Percentiles rank a stretch among this genome's conserved stretches.
Conservation (phyloP, 2,113 vertebrate species). For the Brachionichthys hirsutus region DNA sequence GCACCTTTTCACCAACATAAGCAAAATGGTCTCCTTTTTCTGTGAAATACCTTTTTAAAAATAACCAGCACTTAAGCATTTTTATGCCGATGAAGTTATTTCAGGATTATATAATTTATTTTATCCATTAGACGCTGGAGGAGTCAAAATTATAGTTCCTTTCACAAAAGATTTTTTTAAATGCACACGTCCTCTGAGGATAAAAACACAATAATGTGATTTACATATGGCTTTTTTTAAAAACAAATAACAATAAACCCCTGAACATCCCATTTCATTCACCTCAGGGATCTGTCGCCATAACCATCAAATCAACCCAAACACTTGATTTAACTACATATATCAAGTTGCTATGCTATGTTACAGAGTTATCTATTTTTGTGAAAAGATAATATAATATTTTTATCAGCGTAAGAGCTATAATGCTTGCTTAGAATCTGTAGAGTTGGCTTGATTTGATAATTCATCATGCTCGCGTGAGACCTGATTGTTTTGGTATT, state of each 20-base stretch:
- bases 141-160: too few relatives aligned
- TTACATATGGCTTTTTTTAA: slow-evolving; percentile 1
- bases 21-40: slow-evolving; percentile 12
- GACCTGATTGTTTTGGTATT: slow-evolving; percentile 5
- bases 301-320: slow-evolving; percentile 8
- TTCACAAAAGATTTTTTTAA: too few relatives aligned
- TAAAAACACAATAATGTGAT: neutral
- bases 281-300: slow-evolving; percentile 36
- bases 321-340: slow-evolving; percentile 16
- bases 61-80: slow-evolving; percentile 29
- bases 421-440: slow-evolving; percentile 26
- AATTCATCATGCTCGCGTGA: slow-evolving; percentile 1
- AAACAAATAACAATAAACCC: slow-evolving; percentile 6
- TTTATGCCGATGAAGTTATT: neutral
- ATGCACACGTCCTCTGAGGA: neutral
- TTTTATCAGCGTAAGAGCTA: slow-evolving; percentile 21
- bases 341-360: slow-evolving; percentile 13
- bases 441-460: slow-evolving; percentile 7
- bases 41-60: slow-evolving; percentile 28
- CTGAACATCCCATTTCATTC: neutral
- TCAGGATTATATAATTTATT: neutral
- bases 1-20: slow-evolving; percentile 11
- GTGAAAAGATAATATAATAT: slow-evolving; percentile 15
- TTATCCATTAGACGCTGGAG: too few relatives aligned
- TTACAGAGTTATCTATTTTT: slow-evolving; percentile 42